A percentile compares a stretch with the other conserved stretches of the same genome.
phyloP scores from a whole-genome alignment of 64 coral and sea anemone genomes.

The Cladopsammia gracilis region DNA sequence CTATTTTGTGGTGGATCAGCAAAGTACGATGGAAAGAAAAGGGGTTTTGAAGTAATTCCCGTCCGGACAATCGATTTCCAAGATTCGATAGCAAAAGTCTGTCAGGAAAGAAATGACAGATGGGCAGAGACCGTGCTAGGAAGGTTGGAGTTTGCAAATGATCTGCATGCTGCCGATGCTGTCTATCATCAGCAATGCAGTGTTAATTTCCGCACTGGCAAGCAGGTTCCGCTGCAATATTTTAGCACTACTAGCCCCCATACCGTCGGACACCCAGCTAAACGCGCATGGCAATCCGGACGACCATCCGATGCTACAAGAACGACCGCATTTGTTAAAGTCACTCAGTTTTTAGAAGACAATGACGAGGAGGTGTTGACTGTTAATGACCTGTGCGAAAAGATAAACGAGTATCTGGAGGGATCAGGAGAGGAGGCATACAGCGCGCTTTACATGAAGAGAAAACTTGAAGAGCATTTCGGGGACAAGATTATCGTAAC shows the following conservation, averaged over 20 bases:
- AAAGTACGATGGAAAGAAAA: conserved; percentile 1
- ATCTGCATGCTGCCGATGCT: conserved; percentile 30
- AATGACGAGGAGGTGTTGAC: not conserved
- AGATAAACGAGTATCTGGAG: conserved; percentile 35
- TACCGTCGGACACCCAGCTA: not conserved
- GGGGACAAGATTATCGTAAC: conserved; percentile 19
- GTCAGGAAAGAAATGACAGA: conserved; percentile 16
- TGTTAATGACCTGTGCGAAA: too few relatives aligned
- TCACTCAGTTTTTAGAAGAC: not conserved
- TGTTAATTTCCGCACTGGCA: conserved; percentile 45
- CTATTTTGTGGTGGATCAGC: not conserved
- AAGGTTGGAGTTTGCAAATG: not conserved
- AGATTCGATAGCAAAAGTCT: not conserved
- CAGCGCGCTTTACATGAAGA: conserved; percentile 27
- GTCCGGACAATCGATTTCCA: conserved; percentile 1
- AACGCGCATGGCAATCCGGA: not conserved
- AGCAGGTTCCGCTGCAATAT: conserved; percentile 16
- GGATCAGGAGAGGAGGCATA: conserved; percentile 13
- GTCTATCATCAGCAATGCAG: conserved; percentile 11
- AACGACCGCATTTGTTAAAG: conserved; percentile 10
- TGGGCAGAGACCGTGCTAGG: conserved; percentile 26
- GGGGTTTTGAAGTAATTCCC: not conserved
- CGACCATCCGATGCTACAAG: not conserved
- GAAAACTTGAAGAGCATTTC: conserved; percentile 22
- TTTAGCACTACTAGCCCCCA: too few relatives aligned